Conservation (phyloP, 2,113 vertebrate species). For the Bufo gargarizans region DNA sequence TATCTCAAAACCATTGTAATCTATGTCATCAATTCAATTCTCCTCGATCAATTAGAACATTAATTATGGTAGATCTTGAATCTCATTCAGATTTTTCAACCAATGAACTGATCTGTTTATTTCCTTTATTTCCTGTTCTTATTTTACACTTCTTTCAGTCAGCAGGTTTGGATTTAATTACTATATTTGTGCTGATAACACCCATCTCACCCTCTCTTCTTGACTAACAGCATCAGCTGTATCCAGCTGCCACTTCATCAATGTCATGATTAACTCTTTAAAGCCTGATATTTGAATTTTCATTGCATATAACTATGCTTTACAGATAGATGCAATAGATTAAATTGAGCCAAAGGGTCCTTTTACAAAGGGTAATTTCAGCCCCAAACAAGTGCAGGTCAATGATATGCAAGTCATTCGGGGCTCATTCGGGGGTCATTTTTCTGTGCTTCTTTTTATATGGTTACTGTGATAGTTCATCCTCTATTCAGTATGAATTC, state of each 20-base stretch:
- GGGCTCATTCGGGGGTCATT: too few relatives aligned
- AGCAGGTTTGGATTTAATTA: conserved; percentile 1
- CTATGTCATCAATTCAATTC: neutral
- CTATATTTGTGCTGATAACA: neutral
- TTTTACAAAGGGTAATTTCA: neutral
- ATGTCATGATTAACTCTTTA: neutral
- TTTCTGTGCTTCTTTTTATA: too few relatives aligned
- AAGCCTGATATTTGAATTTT: neutral
- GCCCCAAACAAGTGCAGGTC: too few relatives aligned
- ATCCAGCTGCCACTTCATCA: neutral
- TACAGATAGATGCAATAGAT: neutral
- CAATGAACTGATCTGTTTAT: neutral
- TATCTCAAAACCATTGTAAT: too few relatives aligned
- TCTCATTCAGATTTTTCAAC: neutral
- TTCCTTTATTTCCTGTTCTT: neutral
- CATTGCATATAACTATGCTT: neutral
- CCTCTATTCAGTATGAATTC: too few relatives aligned
- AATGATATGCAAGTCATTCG: too few relatives aligned
- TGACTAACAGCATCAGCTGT: neutral
- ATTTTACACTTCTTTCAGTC: conserved; percentile 7
- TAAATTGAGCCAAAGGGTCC: neutral
- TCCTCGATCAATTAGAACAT: neutral
- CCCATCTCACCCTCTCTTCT: neutral
- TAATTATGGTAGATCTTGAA: neutral
- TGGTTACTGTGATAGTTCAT: too few relatives aligned